Base-by-base conservation (phyloP, 2,888 invertebrate genomes). In the Branchipolynoe longqiensis region DNA sequence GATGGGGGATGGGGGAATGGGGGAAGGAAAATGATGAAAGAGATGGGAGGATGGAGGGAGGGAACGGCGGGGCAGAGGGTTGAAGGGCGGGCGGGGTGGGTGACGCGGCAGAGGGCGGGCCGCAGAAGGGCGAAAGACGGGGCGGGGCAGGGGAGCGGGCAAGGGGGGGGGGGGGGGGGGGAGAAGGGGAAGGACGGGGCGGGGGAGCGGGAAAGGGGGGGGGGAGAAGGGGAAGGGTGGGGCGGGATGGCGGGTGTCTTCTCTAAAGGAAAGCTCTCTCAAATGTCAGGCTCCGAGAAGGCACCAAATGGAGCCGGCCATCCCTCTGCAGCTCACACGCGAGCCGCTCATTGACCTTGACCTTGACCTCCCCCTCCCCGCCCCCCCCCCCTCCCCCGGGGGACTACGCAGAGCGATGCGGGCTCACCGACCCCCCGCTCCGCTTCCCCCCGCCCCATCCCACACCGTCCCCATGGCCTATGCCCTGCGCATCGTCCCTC, bases 251-350 rank as follows among this genome's bases (percentile, higher is more conserved):
- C 12, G 36, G 69, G 36, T 22, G 36, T 36, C 18, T 25, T 69
- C 38, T 69, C 36, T 69, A 38, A 69, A 33, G 69, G n/a, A n/a
- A n/a, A n/a, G 38, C 69, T 14, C 36, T 36, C 69, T 69, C 69
- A 36, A 33, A 69, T 38, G 69, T 38, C 69, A 69, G 36, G 38
- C 33, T 14, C 69, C 69, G 69, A 1, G n/a, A 38, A 69, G 38
- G 36, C 69, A 69, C 69, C 18, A 22, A 38, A 33, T 69, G 36
- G 1, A 33, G 36, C 18, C 38, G n/a, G 36, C n/a, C n/a, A 38
- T 36, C 38, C 69, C n/a, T 69, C 22, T 14, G 69, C 69, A n/a
- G n/a, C n/a, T n/a, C n/a, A n/a, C n/a, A 69, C 69, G 69, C 69
- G 36, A 69, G 36, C 69, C 1, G 18, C 36, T 38, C 69, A 33